Evolutionary conservation across 2,797 vertebrate species (phyloP).

Genomic region (Poeciliopsis turneri): DNA sequence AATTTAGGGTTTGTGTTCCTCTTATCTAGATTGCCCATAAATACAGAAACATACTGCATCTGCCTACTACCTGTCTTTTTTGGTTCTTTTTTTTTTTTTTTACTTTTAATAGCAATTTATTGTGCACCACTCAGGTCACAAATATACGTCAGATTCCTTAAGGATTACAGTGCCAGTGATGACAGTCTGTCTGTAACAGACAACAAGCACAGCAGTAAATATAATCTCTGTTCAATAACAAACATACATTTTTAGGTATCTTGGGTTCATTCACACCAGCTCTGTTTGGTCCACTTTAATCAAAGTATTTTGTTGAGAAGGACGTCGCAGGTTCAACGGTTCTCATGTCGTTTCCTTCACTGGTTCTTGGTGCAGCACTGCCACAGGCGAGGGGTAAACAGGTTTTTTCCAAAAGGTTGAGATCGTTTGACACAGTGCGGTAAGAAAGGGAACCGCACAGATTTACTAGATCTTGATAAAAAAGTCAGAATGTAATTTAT

Average conservation of each 20-base stretch:
- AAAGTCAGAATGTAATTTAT: too few relatives aligned
- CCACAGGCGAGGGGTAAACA: too few relatives aligned
- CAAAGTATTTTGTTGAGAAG: too few relatives aligned
- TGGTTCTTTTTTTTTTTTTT: not conserved
- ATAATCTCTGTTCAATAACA: not conserved
- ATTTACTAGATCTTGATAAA: too few relatives aligned
- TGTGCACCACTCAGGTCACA: conserved; percentile 41
- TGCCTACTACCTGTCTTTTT: not conserved
- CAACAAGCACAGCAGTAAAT: conserved; percentile 11
- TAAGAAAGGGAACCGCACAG: too few relatives aligned
- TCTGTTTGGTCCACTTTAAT: too few relatives aligned
- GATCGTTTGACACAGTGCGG: too few relatives aligned
- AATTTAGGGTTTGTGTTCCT: conserved; percentile 17
- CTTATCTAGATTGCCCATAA: not conserved
- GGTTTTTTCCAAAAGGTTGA: too few relatives aligned
- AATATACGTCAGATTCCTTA: conserved; percentile 31
- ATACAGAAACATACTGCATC: conserved; percentile 37
- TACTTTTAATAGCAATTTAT: conserved; percentile 34
- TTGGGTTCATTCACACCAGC: too few relatives aligned
- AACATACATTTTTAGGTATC: not conserved
- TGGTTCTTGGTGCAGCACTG: too few relatives aligned
- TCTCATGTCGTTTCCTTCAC: too few relatives aligned
- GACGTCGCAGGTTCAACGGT: too few relatives aligned
- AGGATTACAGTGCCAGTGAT: conserved; percentile 32
- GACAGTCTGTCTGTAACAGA: conserved; percentile 14